A percentile compares a stretch with the other conserved stretches of the same genome.
Evolutionary conservation across 2,888 invertebrate genomes (phyloP).

Genomic region (Steinernema hermaphroditum): DNA sequence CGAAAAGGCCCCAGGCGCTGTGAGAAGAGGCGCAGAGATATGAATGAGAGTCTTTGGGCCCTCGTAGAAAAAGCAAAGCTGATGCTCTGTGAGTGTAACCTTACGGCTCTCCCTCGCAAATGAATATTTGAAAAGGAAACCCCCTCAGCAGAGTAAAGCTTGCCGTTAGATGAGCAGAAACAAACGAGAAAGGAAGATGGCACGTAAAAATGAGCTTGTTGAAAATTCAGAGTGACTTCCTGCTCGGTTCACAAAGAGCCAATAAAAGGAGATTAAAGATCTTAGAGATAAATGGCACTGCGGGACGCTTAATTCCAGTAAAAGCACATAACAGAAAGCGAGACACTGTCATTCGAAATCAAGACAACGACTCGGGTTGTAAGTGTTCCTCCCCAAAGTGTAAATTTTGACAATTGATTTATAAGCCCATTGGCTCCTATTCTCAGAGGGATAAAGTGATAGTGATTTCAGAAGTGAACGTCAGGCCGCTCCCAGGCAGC

Average conservation of each 20-base stretch:
- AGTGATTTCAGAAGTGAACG: constrained; percentile 28
- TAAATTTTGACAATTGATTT: constrained; percentile 29
- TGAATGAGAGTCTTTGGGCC: not conserved
- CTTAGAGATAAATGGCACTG: not conserved
- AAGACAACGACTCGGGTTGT: constrained; percentile 12
- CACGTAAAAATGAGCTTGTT: not conserved
- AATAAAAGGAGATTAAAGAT: constrained; percentile 19
- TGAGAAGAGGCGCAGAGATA: not conserved
- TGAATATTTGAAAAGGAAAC: not conserved
- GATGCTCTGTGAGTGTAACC: not conserved
- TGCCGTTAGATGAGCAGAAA: not conserved
- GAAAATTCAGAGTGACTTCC: constrained; percentile 12
- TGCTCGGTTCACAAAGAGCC: not conserved
- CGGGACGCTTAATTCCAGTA: not conserved
- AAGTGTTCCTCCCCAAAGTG: constrained; percentile 22
- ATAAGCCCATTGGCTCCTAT: constrained; percentile 25
- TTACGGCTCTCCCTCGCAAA: not conserved
- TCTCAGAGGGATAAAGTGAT: constrained; percentile 23
- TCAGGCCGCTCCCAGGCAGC: not conserved
- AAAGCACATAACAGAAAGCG: not conserved
- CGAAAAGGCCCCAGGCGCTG: not conserved
- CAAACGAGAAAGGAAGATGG: not conserved
- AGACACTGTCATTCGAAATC: not conserved
- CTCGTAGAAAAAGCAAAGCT: not conserved
- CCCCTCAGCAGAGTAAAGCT: not conserved